These are phyloP conservation scores for Epinephelus lanceolatus DNA, from an alignment of 2,113 vertebrate genomes.

Conservation along the genomic window DNA sequence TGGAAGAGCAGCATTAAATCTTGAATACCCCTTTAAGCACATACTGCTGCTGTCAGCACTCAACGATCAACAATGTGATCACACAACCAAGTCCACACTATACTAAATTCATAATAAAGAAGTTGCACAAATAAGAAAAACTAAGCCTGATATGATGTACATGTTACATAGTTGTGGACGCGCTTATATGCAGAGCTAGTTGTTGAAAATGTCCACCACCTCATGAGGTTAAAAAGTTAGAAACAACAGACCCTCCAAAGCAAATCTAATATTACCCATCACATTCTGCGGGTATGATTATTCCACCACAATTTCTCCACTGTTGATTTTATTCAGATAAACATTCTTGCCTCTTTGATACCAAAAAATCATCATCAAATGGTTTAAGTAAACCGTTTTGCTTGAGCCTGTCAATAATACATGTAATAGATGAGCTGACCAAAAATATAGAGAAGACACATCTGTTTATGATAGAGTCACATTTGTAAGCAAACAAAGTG, in stretches of 20 bases:
- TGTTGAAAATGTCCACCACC: neutral
- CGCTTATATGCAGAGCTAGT: neutral
- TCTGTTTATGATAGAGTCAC: conserved; percentile 55
- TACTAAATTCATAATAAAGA: neutral
- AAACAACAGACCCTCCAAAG: neutral
- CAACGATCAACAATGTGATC: neutral
- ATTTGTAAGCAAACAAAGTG: conserved; percentile 64
- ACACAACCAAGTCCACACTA: neutral
- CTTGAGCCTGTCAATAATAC: conserved; percentile 13
- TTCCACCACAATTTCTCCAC: conserved; percentile 20
- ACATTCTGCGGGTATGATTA: conserved; percentile 7
- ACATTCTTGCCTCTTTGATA: conserved; percentile 12
- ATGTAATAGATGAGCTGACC: conserved; percentile 16
- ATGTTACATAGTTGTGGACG: neutral
- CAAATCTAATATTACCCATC: conserved; percentile 25
- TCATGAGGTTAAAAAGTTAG: neutral
- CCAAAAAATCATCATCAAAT: conserved; percentile 33
- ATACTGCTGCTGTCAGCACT: neutral
- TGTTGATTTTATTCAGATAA: conserved; percentile 22
- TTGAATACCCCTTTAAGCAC: neutral
- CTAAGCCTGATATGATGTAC: neutral
- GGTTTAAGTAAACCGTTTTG: conserved; percentile 24
- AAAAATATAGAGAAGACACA: conserved; percentile 44
- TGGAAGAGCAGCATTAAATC: neutral
- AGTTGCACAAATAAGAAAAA: neutral